A percentile compares a stretch with the other conserved stretches of the same genome.
These are phyloP conservation scores for Andrena trimmerana DNA, from an alignment of 2,888 invertebrate genomes.

Conservation along the genomic window DNA sequence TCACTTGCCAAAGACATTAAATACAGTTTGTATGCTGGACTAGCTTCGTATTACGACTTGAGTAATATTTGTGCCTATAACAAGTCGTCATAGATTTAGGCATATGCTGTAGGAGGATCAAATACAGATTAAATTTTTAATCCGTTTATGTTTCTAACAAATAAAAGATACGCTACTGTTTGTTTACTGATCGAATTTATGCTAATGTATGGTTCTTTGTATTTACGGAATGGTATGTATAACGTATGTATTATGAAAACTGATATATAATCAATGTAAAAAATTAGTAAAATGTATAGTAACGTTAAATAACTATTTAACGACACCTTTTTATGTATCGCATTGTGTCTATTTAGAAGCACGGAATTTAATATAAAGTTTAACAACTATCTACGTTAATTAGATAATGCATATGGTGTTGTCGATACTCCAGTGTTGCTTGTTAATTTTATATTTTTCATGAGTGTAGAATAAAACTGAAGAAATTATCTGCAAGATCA, in stretches of 20 bases:
- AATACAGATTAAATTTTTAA: slow-evolving; percentile 44
- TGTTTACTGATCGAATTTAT: slow-evolving; percentile 12
- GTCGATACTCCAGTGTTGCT: slow-evolving; percentile 5
- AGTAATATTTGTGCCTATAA: slow-evolving; percentile 65
- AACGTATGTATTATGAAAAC: slow-evolving; percentile 29
- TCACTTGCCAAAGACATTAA: slow-evolving; percentile 72
- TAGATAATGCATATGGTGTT: slow-evolving; percentile 15
- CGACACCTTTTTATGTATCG: slow-evolving; percentile 3
- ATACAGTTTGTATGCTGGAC: slow-evolving; percentile 79
- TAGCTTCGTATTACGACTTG: slow-evolving; percentile 78
- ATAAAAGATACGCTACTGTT: slow-evolving; percentile 15
- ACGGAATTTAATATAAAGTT: slow-evolving; percentile 39
- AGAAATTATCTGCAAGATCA: slow-evolving; percentile 62
- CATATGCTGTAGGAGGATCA: slow-evolving; percentile 74
- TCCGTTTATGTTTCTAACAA: slow-evolving; percentile 25
- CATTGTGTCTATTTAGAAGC: slow-evolving; percentile 1
- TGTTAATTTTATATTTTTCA: slow-evolving; percentile 2
- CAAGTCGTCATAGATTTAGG: slow-evolving; percentile 73
- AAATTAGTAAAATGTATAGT: slow-evolving; percentile 43
- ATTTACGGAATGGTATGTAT: slow-evolving; percentile 7
- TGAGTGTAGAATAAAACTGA: slow-evolving; percentile 9
- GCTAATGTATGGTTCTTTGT: slow-evolving; percentile 4
- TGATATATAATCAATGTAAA: slow-evolving; percentile 28
- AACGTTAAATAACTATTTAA: slow-evolving; percentile 4
- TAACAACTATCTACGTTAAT: slow-evolving; percentile 10